Base-by-base conservation (phyloP, 2,888 invertebrate genomes). In the Netelia virgata region DNA sequence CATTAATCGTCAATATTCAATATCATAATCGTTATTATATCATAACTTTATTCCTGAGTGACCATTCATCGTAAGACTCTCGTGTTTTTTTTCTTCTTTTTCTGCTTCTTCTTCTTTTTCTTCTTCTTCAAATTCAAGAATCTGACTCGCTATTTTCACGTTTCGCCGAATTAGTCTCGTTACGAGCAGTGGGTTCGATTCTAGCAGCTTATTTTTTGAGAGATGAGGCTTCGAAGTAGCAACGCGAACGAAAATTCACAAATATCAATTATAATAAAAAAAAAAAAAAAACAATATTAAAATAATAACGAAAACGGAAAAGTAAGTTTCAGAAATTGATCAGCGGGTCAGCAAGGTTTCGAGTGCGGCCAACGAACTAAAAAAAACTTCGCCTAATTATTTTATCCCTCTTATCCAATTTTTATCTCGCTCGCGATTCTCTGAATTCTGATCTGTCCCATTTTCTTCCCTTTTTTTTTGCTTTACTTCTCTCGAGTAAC, bases 31-130 rank as follows among this genome's bases (percentile, higher is more conserved):
- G 85, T 90, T 89, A 88, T 88, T 90, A 88, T 78, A 87, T 88
- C 88, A 85, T 89, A 89, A 90, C 87, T 86, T 90, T 89, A 90
- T 91, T 91, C 91, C 90, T 92, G 92, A 91, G 92, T 90, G 89
- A 90, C 89, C 90, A 88, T 90, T 90, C 89, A 90, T 89, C 85
- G 43, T 84, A 87, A 88, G 87, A 88, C 74, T 84, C 76, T 84
- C 69, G 77, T 83, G 76, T 82, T 69, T 61, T 75, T 78, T 83
- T 73, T 66, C 69, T 75, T 75, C 69, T 85, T 79, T 78, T 86
- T 84, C 18, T 57, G 16, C n/a, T 43, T 43, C 41, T 53, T n/a
- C 18, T 50, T 50, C 50, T n/a, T 73, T 36, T n/a, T 73, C 57
- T 20, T 64, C 53, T 8, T 18, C 63, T 73, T 83, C 77, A 86